Evolutionary conservation across 2,113 vertebrate species (phyloP), one percentile per base, ranked within the genome.

Genomic region (Larimichthys polyactis): DNA sequence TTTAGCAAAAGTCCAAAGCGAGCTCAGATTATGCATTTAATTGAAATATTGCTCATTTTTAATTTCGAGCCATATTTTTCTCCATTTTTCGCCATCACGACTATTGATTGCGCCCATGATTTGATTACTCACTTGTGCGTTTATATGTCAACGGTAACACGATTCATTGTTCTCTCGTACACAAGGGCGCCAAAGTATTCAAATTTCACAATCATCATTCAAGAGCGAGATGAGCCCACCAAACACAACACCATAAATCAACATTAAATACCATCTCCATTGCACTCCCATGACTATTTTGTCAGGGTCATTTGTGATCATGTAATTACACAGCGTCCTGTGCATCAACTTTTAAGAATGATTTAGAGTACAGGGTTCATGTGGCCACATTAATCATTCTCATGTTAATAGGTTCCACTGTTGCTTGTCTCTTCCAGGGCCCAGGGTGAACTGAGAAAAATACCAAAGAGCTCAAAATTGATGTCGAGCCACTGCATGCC

Each of bases 361-460:
- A 91, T 93, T 91, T 92, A 92, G 87, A 89, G 82, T 79, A 36
- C 52, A 46, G 72, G 83, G 87, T 75, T 89, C 84, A 86, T 72
- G 71, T 64, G 76, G 84, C 49, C 82, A 83, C 90, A 90, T 93
- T 87, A 83, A 91, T 92, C 91, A 89, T 78, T 66, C 64, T 81
- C 58, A 70, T 83, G 74, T 66, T 91, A 91, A 92, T 88, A 59
- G 88, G 64, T 85, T 89, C 68, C 70, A 75, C 78, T 84, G 89
- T 82, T 84, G 70, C 80, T 78, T 49, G 76, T 89, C 82, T 90
- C 76, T 75, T 74, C 29, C 62, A 32, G 65, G 82, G 78, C 81
- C 62, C 75, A n/a, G 72, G 75, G 82, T 81, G 84, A 85, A 81
- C 32, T 4, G 59, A 65, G 69, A 75, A 88, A 81, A 88, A 89